These are phyloP conservation scores for Pteronotus mesoamericanus DNA, from an alignment of 2,797 vertebrate species.

Conservation along the genomic window DNA sequence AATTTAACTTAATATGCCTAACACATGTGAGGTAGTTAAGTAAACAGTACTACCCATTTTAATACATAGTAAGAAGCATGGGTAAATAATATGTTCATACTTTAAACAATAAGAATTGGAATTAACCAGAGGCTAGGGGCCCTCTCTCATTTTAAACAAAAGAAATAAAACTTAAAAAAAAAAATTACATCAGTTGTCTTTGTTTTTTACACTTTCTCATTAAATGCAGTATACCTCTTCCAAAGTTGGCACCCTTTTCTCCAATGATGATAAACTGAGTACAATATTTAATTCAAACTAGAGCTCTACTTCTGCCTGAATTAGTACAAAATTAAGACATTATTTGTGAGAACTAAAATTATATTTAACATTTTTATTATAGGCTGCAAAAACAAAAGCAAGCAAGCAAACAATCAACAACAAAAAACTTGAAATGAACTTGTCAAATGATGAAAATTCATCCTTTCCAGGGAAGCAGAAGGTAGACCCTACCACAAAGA, in stretches of 20 bases:
- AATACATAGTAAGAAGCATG: conserved; percentile 49
- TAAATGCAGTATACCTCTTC: background rate
- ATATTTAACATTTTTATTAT: conserved; percentile 71
- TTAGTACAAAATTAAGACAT: conserved; percentile 71
- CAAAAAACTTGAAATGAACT: conserved; percentile 66
- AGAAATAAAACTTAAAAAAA: conserved; percentile 14
- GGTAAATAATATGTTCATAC: conserved; percentile 31
- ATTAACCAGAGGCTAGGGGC: background rate
- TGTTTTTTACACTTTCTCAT: background rate
- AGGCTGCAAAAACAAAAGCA: conserved; percentile 66
- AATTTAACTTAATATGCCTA: conserved; percentile 62
- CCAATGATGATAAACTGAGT: conserved; percentile 9
- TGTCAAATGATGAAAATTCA: conserved; percentile 67
- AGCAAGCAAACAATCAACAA: conserved; percentile 53
- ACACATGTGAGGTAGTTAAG: conserved; percentile 73
- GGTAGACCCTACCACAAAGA: conserved; percentile 69
- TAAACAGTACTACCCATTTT: conserved; percentile 69
- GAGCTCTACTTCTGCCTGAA: conserved; percentile 52
- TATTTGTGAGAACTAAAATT: conserved; percentile 66
- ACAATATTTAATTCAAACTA: conserved; percentile 22
- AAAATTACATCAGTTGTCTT: background rate
- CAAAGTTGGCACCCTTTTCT: conserved; percentile 16
- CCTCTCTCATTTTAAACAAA: conserved; percentile 27
- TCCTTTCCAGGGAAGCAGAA: conserved; percentile 71
- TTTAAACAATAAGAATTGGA: conserved; percentile 7